Conservation (phyloP, 2,113 vertebrate genomes). For the Bagarius yarrelli region DNA sequence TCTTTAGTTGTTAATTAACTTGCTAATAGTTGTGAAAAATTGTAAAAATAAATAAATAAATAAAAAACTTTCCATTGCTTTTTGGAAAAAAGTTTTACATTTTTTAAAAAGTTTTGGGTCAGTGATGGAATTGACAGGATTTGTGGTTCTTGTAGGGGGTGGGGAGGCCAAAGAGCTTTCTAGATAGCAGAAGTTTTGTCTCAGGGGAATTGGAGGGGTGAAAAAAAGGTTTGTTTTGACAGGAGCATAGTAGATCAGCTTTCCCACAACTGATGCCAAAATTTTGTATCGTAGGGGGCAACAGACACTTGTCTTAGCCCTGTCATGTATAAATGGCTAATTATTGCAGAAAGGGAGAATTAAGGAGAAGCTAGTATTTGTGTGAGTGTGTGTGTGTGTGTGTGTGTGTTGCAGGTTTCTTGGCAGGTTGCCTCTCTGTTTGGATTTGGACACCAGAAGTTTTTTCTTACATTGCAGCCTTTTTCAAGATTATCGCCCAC, state of each 20-base stretch:
- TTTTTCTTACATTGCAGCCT: background rate
- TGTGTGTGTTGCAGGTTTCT: slow-evolving; percentile 17
- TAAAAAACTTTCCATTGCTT: background rate
- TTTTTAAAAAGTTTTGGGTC: slow-evolving; percentile 5
- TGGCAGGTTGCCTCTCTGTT: slow-evolving; percentile 23
- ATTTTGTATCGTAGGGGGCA: slow-evolving; percentile 35
- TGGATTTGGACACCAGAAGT: slow-evolving; percentile 21
- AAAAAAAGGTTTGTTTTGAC: slow-evolving; percentile 68
- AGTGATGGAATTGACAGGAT: background rate
- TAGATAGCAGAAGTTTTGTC: slow-evolving; percentile 62
- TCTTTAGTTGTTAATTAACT: background rate
- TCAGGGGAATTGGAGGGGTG: slow-evolving; percentile 57
- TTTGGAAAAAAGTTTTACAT: too few relatives aligned
- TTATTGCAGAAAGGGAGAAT: background rate
- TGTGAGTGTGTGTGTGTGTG: slow-evolving; percentile 18
- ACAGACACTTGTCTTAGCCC: slow-evolving; percentile 21
- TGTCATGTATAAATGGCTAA: slow-evolving; percentile 38
- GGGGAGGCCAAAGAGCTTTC: slow-evolving; percentile 40
- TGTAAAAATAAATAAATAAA: background rate
- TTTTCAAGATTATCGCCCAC: background rate
- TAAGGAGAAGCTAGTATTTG: slow-evolving; percentile 5
- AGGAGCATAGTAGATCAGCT: slow-evolving; percentile 62
- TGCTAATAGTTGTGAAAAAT: background rate
- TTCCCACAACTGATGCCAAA: slow-evolving; percentile 68
- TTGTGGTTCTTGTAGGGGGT: background rate